Percentiles rank a stretch among this genome's conserved stretches.
Conservation (phyloP, 1,140 invertebrate species). For the Chionoecetes opilio region DNA sequence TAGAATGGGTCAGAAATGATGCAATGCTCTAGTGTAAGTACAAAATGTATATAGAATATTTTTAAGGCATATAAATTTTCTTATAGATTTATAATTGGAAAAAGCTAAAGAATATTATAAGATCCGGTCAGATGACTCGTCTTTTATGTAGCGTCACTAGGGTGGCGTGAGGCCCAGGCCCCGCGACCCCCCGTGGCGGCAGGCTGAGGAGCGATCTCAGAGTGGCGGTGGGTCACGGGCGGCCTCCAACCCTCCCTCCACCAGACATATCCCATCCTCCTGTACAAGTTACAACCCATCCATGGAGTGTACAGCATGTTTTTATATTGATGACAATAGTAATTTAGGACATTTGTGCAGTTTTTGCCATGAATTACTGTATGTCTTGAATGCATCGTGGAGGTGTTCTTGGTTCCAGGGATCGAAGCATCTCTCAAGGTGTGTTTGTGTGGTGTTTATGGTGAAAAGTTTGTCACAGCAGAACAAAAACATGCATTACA, state of each 20-base stretch:
- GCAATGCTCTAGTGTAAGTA: conserved; percentile 67
- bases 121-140: background rate
- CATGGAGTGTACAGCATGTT: too few relatives aligned
- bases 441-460: too few relatives aligned
- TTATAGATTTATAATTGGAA: background rate
- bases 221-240: background rate
- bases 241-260: background rate
- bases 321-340: too few relatives aligned
- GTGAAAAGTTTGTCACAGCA: too few relatives aligned
- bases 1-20: conserved; percentile 29
- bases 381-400: background rate
- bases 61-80: conserved; percentile 60
- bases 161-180: too few relatives aligned
- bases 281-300: background rate
- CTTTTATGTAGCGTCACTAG: background rate
- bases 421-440: too few relatives aligned
- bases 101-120: background rate
- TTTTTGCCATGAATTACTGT: too few relatives aligned
- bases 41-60: conserved; percentile 74
- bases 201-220: background rate
- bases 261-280: background rate
- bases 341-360: too few relatives aligned
- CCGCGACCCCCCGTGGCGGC: too few relatives aligned
- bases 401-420: too few relatives aligned
- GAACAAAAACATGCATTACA: too few relatives aligned